phyloP scores from a whole-genome alignment of 2,113 vertebrate species.

The Entelurus aequoreus region DNA sequence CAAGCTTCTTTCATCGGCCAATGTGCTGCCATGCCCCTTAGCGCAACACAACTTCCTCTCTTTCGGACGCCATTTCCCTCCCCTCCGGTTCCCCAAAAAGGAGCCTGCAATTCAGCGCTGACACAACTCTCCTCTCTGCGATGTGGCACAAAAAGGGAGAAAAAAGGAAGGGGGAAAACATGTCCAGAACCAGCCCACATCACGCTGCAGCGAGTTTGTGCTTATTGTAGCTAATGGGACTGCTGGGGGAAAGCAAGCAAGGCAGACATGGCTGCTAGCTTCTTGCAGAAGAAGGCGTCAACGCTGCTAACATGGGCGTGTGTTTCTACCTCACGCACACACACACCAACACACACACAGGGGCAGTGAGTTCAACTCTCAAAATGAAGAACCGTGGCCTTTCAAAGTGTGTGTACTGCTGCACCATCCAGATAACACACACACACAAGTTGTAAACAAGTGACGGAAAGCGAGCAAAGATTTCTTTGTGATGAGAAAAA shows the following conservation, averaged over 20 bases:
- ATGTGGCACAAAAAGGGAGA: constrained; percentile 51
- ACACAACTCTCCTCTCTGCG: constrained; percentile 63
- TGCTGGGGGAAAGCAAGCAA: constrained; percentile 8
- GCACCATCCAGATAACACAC: constrained; percentile 26
- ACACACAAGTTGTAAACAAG: constrained; percentile 7
- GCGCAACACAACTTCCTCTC: constrained; percentile 60
- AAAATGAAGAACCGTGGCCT: constrained; percentile 34
- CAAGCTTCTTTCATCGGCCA: constrained; percentile 34
- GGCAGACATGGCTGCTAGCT: constrained; percentile 55
- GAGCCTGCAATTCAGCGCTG: constrained; percentile 71
- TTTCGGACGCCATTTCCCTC: constrained; percentile 50
- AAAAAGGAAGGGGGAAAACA: constrained; percentile 33
- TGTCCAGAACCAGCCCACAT: constrained; percentile 47
- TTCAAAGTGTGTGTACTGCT: constrained; percentile 13
- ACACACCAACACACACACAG: constrained; percentile 7
- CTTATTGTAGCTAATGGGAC: not conserved
- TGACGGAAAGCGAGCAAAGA: not conserved
- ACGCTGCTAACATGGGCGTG: constrained; percentile 13
- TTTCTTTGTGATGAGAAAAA: constrained; percentile 53
- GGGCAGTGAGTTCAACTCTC: constrained; percentile 20
- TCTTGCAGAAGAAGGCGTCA: constrained; percentile 50
- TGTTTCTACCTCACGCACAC: constrained; percentile 34
- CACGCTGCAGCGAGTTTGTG: constrained; percentile 22
- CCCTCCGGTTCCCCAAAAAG: constrained; percentile 65
- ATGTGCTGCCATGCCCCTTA: constrained; percentile 72